These are phyloP conservation scores for Myotis daubentonii DNA, from an alignment of 2,797 vertebrate genomes.

Conservation along the genomic window DNA sequence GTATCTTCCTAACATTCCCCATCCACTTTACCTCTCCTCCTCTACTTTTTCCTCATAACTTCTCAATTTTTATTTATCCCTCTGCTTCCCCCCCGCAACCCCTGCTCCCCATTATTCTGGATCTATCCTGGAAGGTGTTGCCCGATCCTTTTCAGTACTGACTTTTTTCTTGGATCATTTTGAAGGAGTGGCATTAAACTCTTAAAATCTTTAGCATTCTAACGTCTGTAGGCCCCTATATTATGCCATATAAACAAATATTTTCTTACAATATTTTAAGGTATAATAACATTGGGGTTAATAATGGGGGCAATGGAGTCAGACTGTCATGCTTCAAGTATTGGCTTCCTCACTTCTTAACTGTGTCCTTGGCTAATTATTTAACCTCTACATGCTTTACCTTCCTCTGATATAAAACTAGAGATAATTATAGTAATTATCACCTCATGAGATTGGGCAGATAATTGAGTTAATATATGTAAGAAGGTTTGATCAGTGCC, in stretches of 20 bases:
- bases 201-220: background rate
- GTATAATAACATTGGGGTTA: background rate
- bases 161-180: background rate
- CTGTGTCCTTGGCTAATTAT: background rate
- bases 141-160: background rate
- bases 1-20: background rate
- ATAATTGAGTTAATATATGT: constrained; percentile 40
- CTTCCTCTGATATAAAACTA: background rate
- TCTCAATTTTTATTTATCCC: background rate
- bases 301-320: background rate
- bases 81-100: background rate
- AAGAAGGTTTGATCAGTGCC: background rate
- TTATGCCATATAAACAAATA: background rate
- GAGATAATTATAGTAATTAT: background rate
- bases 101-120: background rate
- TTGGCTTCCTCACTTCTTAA: background rate
- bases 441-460: background rate
- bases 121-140: background rate
- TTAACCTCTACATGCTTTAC: background rate
- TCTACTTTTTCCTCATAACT: background rate
- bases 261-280: background rate
- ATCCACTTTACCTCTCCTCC: background rate
- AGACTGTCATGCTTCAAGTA: background rate
- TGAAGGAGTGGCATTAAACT: background rate
- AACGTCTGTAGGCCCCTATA: background rate